These are phyloP conservation scores for Morone chrysops DNA, from an alignment of 2,113 vertebrate genomes.

Conservation along the genomic window DNA sequence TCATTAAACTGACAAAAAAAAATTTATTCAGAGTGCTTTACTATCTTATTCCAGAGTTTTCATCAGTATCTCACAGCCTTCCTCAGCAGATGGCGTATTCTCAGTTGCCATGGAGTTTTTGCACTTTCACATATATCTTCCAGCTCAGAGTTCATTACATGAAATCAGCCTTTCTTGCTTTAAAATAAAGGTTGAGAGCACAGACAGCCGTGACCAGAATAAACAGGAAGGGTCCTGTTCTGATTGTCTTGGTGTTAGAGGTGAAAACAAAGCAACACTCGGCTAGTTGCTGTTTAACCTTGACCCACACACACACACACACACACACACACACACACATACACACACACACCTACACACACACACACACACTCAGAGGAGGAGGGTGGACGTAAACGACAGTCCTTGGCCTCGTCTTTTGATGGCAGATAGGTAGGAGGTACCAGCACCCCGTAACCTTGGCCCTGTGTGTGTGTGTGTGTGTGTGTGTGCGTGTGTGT, in stretches of 20 bases:
- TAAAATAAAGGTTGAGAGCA: no score
- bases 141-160: no score
- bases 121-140: no score
- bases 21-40: no score
- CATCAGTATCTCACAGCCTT: background rate
- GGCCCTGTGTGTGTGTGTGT: constrained; percentile 18
- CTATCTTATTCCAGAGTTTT: background rate
- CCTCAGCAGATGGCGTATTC: background rate
- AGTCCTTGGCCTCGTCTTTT: constrained; percentile 50
- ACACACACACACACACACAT: constrained; percentile 23
- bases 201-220: background rate
- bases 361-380: constrained; percentile 9
- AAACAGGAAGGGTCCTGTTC: background rate
- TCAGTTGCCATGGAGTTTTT: no score
- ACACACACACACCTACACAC: no score
- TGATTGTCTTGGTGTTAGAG: constrained; percentile 11
- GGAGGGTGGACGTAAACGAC: background rate
- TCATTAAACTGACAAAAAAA: background rate
- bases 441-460: constrained; percentile 11
- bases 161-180: no score
- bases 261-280: background rate
- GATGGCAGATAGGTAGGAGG: constrained; percentile 29
- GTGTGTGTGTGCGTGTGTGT: constrained; percentile 12
- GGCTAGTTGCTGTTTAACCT: background rate
- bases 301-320: constrained; percentile 3